A percentile compares a stretch with the other conserved stretches of the same genome.
Conservation (phyloP, 1,140 invertebrate species). For the Zophobas atratus region DNA sequence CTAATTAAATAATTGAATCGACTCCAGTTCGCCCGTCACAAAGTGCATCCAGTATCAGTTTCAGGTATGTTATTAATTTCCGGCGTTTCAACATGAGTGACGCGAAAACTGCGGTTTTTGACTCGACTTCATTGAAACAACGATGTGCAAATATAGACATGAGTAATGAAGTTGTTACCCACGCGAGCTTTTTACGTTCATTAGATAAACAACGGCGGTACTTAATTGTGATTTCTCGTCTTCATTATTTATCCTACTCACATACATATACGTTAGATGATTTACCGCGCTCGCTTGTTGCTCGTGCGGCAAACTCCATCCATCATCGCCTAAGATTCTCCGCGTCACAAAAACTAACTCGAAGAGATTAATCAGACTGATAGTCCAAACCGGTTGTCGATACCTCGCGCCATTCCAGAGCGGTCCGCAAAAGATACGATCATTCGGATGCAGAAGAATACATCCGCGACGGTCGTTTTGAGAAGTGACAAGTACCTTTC, state of each 20-base stretch:
- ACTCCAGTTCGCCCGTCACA: neutral
- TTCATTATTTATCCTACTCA: neutral
- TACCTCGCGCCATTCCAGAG: conserved; percentile 12
- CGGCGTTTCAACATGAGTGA: conserved; percentile 3
- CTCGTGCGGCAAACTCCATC: neutral
- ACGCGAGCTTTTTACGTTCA: conserved; percentile 16
- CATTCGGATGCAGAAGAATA: neutral
- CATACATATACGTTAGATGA: too few species aligned
- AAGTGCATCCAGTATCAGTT: conserved; percentile 5
- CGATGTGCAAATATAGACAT: conserved; percentile 30
- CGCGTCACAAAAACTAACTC: neutral
- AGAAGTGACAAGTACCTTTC: conserved; percentile 77
- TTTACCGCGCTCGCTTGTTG: neutral
- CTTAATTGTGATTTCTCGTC: neutral
- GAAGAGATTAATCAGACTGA: neutral
- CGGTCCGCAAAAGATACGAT: neutral
- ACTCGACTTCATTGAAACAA: conserved; percentile 17
- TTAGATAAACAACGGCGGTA: conserved; percentile 10
- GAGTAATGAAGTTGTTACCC: conserved; percentile 38
- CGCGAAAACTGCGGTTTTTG: conserved; percentile 11
- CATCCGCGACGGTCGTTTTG: conserved; percentile 15
- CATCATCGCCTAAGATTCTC: neutral
- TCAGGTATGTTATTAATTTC: conserved; percentile 31
- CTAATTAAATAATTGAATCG: too few species aligned
- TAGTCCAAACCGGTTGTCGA: neutral